Evolutionary conservation across 2,888 invertebrate genomes (phyloP).

Genomic region (Pilophorus perplexus): DNA sequence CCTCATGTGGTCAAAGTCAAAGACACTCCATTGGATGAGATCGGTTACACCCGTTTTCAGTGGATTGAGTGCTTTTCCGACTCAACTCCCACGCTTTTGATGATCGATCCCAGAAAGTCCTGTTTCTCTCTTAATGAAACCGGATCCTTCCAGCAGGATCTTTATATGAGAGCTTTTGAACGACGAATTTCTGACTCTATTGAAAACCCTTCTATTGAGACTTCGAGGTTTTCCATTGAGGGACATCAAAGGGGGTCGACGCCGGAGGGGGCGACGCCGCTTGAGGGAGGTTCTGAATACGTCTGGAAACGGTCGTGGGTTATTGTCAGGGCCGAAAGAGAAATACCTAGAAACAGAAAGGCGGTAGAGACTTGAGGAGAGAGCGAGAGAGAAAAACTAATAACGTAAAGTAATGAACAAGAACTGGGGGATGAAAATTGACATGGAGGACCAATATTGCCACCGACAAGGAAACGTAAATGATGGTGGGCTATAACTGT

Average conservation of each 20-base stretch:
- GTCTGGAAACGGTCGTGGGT: conserved; percentile 1
- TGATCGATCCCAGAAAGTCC: no score
- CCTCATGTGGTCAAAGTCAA: background rate
- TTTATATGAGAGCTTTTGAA: conserved; percentile 13
- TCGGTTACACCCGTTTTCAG: background rate
- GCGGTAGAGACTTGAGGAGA: no score
- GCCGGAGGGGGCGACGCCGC: background rate
- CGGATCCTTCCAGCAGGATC: background rate
- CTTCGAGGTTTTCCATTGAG: conserved; percentile 1
- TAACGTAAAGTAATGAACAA: conserved; percentile 6
- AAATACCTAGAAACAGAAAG: background rate
- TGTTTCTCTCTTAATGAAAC: conserved; percentile 6
- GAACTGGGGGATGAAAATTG: conserved; percentile 3
- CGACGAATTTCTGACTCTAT: conserved; percentile 5
- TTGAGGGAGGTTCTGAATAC: background rate
- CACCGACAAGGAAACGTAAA: no score
- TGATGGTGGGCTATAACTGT: no score
- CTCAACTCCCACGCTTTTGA: background rate
- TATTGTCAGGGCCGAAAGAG: background rate
- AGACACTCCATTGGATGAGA: background rate
- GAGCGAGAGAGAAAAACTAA: no score
- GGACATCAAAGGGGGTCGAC: background rate
- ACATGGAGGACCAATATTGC: background rate
- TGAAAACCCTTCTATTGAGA: background rate
- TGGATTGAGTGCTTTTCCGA: background rate